Evolutionary conservation across 1,140 invertebrate genomes (phyloP).

Genomic region (Papilio aristodemus): DNA sequence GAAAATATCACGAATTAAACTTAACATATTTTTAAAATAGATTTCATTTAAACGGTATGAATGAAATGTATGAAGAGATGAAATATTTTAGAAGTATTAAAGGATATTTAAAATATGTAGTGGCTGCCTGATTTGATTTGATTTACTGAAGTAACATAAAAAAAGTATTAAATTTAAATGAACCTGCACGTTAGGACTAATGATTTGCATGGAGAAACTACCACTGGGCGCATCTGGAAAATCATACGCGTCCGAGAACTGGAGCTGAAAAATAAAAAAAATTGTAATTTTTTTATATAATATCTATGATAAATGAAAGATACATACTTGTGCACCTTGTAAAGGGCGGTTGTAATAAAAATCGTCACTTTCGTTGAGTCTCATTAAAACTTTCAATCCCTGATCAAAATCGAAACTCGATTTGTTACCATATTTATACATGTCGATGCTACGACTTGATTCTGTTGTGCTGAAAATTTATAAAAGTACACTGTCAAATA

Average conservation of each 20-base stretch:
- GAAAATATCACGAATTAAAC: too few species aligned
- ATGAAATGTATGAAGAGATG: too few species aligned
- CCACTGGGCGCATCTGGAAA: slow-evolving; percentile 77
- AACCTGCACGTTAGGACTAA: slow-evolving; percentile 66
- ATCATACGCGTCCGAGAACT: slow-evolving; percentile 75
- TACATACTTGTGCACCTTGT: slow-evolving; percentile 62
- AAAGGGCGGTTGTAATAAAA: slow-evolving; percentile 68
- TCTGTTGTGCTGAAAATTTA: slow-evolving; percentile 43
- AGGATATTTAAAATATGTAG: too few species aligned
- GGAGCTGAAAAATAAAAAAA: slow-evolving; percentile 58
- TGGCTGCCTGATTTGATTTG: too few species aligned
- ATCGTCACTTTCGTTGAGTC: slow-evolving; percentile 62
- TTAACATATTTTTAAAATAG: too few species aligned
- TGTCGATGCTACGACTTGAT: slow-evolving; percentile 52
- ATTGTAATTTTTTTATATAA: too few species aligned
- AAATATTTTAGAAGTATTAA: too few species aligned
- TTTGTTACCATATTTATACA: slow-evolving; percentile 73
- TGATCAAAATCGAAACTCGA: slow-evolving; percentile 68
- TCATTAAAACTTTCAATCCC: slow-evolving; percentile 66
- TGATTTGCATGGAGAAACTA: slow-evolving; percentile 70
- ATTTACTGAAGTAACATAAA: too few species aligned
- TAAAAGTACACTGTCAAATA: too few species aligned
- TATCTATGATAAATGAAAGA: too few species aligned
- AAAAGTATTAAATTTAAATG: slow-evolving; percentile 25
- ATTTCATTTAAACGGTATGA: too few species aligned